These are phyloP conservation scores for Corydoras sp. DNA, from an alignment of 2,113 vertebrate species.

Conservation along the genomic window DNA sequence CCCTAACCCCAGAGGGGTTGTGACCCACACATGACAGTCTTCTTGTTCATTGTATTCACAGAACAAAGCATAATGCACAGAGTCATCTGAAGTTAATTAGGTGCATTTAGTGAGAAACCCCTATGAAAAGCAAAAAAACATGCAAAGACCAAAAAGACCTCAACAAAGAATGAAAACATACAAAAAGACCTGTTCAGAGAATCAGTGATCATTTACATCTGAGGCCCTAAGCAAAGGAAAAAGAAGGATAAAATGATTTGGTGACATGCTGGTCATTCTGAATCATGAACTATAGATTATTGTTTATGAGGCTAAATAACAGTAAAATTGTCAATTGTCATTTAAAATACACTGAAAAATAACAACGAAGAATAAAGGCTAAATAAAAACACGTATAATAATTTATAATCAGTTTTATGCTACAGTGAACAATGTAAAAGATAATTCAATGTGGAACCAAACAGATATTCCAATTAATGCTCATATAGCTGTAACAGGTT, in stretches of 20 bases:
- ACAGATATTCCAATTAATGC: no score
- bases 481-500: no score
- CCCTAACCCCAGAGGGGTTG: background rate
- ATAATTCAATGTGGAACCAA: no score
- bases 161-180: conserved; percentile 6
- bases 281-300: no score
- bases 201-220: conserved; percentile 17
- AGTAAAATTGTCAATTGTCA: no score
- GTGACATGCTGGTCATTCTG: background rate
- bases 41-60: conserved; percentile 26
- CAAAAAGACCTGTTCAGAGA: background rate
- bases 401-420: no score
- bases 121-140: background rate
- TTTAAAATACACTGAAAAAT: no score
- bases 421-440: no score
- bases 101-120: conserved; percentile 21
- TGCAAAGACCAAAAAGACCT: background rate
- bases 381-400: no score
- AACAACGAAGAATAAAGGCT: no score
- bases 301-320: no score
- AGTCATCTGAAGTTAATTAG: conserved; percentile 34
- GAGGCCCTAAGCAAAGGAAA: background rate
- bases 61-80: conserved; percentile 21
- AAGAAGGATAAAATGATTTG: background rate
- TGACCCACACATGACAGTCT: conserved; percentile 8